Evolutionary conservation across 1,140 invertebrate genomes (phyloP).

Genomic region (Diachasmimorpha longicaudata): DNA sequence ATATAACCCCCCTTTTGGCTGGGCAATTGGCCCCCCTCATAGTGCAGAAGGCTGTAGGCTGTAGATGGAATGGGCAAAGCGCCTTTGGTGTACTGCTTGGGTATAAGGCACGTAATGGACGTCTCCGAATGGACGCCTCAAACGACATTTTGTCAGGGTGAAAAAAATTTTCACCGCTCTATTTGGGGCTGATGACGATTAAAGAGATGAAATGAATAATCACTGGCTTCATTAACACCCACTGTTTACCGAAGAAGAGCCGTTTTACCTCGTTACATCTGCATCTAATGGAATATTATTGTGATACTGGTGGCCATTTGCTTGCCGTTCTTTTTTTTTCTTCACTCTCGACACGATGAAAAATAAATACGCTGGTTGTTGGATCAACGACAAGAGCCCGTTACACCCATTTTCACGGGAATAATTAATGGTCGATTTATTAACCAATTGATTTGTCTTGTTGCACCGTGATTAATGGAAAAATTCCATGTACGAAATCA

Average conservation of each 20-base stretch:
- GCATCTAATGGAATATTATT: not conserved
- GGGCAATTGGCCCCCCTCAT: not conserved
- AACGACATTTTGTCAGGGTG: slow-evolving; percentile 15
- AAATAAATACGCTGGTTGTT: not conserved
- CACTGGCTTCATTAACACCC: not conserved
- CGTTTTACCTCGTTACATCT: not conserved
- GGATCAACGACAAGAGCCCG: not conserved
- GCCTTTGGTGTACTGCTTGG: slow-evolving; percentile 13
- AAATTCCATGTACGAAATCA: too few species aligned
- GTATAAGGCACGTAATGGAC: slow-evolving; percentile 26
- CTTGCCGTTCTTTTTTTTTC: not conserved
- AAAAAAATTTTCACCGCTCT: not conserved
- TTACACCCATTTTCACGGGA: not conserved
- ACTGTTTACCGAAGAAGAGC: not conserved
- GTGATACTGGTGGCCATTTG: slow-evolving; percentile 2
- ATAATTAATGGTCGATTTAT: not conserved
- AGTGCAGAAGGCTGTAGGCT: not conserved
- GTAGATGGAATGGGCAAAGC: not conserved
- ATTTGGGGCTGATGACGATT: not conserved
- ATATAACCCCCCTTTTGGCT: not conserved
- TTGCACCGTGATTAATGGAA: too few species aligned
- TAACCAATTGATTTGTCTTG: too few species aligned
- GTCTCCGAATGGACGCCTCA: slow-evolving; percentile 22
- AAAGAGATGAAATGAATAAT: not conserved
- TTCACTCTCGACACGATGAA: not conserved